Conservation (phyloP, 1,140 invertebrate genomes). For the Lepidostoma basale region DNA sequence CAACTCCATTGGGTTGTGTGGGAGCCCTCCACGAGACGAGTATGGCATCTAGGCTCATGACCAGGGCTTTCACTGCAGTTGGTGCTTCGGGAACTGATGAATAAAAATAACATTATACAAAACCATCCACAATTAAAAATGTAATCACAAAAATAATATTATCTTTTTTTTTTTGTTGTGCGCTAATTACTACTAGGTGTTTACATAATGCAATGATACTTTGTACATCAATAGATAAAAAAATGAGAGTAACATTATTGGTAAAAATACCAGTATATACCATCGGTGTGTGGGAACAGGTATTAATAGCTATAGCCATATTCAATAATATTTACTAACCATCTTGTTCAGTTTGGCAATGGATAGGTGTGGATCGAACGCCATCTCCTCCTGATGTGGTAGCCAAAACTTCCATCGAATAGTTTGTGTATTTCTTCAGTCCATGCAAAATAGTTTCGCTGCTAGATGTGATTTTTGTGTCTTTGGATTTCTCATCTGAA, state of each 20-base stretch:
- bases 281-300: not conserved
- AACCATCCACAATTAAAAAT: not conserved
- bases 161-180: no score
- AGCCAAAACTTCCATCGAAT: constrained; percentile 94
- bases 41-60: constrained; percentile 89
- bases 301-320: not conserved
- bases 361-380: constrained; percentile 86
- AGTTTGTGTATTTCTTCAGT: constrained; percentile 95
- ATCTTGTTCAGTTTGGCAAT: constrained; percentile 95
- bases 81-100: constrained; percentile 88
- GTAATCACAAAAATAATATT: no score
- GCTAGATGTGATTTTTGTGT: constrained; percentile 88
- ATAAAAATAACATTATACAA: not conserved
- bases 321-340: constrained; percentile 63
- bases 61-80: constrained; percentile 88
- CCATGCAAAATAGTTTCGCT: constrained; percentile 92
- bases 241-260: no score
- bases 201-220: no score
- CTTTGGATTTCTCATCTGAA: constrained; percentile 87
- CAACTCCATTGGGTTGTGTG: constrained; percentile 88
- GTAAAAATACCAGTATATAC: not conserved
- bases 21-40: constrained; percentile 93
- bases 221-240: no score
- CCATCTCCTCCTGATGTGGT: constrained; percentile 96
- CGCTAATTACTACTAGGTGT: no score